These are phyloP conservation scores for Pachycephus smyrnensis DNA, from an alignment of 2,888 invertebrate genomes.

Conservation along the genomic window DNA sequence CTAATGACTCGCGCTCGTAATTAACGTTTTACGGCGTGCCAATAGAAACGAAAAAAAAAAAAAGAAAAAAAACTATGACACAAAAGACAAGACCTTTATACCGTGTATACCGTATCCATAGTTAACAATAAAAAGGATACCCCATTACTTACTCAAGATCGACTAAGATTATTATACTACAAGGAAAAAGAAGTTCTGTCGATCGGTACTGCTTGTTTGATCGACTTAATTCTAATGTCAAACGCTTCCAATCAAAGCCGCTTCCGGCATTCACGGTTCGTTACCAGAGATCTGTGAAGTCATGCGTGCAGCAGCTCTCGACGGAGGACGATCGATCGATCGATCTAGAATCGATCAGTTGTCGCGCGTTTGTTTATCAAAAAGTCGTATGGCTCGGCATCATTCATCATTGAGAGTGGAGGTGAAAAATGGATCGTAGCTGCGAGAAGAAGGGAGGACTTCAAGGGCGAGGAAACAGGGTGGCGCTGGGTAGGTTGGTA, in stretches of 20 bases:
- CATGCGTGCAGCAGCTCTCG: background rate
- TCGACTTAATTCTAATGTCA: background rate
- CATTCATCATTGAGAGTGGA: slow-evolving; percentile 31
- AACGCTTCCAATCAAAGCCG: background rate
- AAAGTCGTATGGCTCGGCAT: slow-evolving; percentile 26
- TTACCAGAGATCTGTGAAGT: background rate
- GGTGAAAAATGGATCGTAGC: slow-evolving; percentile 42
- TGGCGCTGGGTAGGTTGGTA: slow-evolving; percentile 10
- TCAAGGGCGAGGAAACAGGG: slow-evolving; percentile 18
- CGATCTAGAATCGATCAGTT: background rate
- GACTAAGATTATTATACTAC: background rate
- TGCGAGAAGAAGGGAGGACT: slow-evolving; percentile 36
- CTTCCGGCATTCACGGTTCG: background rate
- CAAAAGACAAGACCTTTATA: background rate
- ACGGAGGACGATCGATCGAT: too few relatives aligned
- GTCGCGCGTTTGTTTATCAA: slow-evolving; percentile 2
- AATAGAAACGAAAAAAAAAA: slow-evolving; percentile 11
- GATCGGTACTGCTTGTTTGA: background rate
- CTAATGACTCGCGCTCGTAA: slow-evolving; percentile 32
- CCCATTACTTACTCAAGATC: background rate
- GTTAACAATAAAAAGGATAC: too few relatives aligned
- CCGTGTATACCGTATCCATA: background rate
- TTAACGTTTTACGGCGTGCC: slow-evolving; percentile 39
- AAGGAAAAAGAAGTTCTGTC: background rate
- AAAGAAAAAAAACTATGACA: background rate